phyloP scores from a whole-genome alignment of 2,113 vertebrate species.

The Phaethon lepturus region DNA sequence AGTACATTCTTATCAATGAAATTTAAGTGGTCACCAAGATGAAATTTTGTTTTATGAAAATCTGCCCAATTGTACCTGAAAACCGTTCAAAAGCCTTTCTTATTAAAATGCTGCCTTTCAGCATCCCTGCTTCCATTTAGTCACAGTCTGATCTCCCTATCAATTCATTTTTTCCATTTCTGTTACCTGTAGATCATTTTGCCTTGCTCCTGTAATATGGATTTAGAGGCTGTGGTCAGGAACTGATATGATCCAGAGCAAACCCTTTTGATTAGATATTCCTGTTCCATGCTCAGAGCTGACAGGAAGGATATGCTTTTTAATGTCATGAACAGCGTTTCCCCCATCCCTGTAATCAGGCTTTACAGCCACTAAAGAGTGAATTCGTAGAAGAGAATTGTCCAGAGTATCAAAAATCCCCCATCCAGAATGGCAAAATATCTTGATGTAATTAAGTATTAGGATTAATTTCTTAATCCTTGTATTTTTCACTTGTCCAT shows the following conservation, averaged over 20 bases:
- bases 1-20: constrained; percentile 42
- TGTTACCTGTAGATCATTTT: constrained; percentile 67
- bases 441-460: constrained; percentile 67
- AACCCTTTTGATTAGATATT: constrained; percentile 70
- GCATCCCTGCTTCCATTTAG: constrained; percentile 67
- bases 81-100: constrained; percentile 17
- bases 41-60: not conserved
- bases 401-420: constrained; percentile 7
- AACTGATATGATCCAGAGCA: constrained; percentile 65
- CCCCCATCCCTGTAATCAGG: not conserved
- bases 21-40: constrained; percentile 20
- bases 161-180: constrained; percentile 60
- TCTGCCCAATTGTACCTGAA: constrained; percentile 7
- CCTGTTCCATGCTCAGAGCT: constrained; percentile 26
- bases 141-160: constrained; percentile 68
- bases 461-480: constrained; percentile 72
- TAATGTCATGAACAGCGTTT: not conserved
- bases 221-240: constrained; percentile 59
- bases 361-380: constrained; percentile 20
- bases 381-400: constrained; percentile 5
- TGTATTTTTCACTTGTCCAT: constrained; percentile 54
- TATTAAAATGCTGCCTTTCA: constrained; percentile 48
- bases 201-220: constrained; percentile 48
- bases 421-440: constrained; percentile 44
- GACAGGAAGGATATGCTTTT: constrained; percentile 58